phyloP scores from a whole-genome alignment of 2,113 vertebrate species.

The Greenwoodochromis staneri region DNA sequence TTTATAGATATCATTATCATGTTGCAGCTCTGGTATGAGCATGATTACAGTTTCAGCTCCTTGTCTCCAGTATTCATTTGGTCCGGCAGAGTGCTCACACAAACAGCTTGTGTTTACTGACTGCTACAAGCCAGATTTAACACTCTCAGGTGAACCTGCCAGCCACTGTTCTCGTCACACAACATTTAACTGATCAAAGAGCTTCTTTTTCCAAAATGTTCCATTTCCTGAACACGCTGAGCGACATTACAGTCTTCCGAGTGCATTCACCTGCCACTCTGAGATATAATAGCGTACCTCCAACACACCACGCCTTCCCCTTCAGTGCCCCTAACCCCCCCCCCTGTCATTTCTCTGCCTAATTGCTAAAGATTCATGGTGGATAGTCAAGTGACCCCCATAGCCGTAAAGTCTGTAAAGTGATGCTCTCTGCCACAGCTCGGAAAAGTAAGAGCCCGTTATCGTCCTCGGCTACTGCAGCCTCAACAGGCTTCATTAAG shows the following conservation, averaged over 20 bases:
- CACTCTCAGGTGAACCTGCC: constrained; percentile 25
- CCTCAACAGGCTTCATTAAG: constrained; percentile 42
- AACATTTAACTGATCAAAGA: constrained; percentile 45
- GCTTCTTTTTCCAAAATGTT: background rate
- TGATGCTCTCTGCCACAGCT: background rate
- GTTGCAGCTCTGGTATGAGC: background rate
- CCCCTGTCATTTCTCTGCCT: background rate
- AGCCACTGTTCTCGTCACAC: constrained; percentile 23
- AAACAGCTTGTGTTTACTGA: constrained; percentile 15
- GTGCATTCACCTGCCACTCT: background rate
- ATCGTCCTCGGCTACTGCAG: constrained; percentile 9
- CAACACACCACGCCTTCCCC: background rate
- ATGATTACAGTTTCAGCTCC: background rate
- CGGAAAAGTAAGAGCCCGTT: background rate
- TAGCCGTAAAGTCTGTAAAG: constrained; percentile 16
- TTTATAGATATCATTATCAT: background rate
- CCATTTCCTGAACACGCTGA: background rate
- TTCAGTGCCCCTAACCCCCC: background rate
- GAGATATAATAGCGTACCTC: background rate
- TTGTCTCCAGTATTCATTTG: background rate
- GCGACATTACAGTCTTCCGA: constrained; percentile 1
- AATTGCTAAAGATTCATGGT: constrained; percentile 30
- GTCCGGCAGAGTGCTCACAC: background rate
- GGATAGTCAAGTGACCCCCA: background rate
- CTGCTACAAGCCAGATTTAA: constrained; percentile 2